Evolutionary conservation across 2,113 vertebrate species (phyloP), one percentile per base, ranked within the genome.

Genomic region (Dermatemys mawii): DNA sequence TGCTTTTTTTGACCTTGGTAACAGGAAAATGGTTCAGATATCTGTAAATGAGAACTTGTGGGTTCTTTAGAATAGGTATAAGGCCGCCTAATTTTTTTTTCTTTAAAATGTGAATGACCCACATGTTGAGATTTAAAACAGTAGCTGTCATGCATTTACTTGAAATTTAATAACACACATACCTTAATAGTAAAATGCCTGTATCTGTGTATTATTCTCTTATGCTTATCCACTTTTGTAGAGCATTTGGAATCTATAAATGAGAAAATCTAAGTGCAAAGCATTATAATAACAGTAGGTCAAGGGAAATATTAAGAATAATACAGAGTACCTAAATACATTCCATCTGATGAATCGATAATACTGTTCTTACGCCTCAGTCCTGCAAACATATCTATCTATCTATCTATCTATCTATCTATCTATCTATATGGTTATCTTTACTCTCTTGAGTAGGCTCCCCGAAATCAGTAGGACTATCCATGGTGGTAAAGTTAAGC

Each of bases 401-500:
- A n/a, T n/a, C n/a, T n/a, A n/a, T n/a, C n/a, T n/a, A n/a, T n/a
- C n/a, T n/a, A n/a, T n/a, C n/a, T n/a, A n/a, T n/a, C n/a, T n/a
- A n/a, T n/a, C n/a, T n/a, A n/a, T n/a, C n/a, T 60, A 29, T 19
- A 4, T 78, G 67, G 49, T 67, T 57, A 85, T 29, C 50, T 54
- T 2, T 46, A 8, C 92, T 93, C 78, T 92, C 82, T 12, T 1
- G 0, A 82, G 87, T 38, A 35, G 12, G 2, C 85, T 67, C 49
- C 0, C 86, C 46, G 78, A 90, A 89, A 73, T 82, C 81, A 51
- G 27, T 46, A 88, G 93, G 95, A 89, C 91, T 92, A 88, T 90
- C 89, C 86, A 91, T 89, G 91, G 86, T 97, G 92, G 94, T 88
- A 88, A 94, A 86, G 48, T 76, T 55, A 78, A 93, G 92, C 0